Conservation (phyloP, 2,797 vertebrate genomes). For the Furcifer pardalis region DNA sequence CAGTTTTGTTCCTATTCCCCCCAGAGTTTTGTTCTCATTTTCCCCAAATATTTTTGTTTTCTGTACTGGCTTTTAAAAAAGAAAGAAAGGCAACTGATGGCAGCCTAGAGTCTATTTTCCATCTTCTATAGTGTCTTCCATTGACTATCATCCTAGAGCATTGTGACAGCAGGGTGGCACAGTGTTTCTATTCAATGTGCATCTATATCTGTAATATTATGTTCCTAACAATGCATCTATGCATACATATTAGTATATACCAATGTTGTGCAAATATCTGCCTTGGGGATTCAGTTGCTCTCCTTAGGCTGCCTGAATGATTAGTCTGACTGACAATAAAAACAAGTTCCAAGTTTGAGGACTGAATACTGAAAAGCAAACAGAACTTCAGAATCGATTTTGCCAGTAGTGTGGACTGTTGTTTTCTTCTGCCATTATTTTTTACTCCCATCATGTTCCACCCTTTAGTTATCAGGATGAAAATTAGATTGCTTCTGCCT, state of each 20-base stretch:
- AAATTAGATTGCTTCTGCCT: not conserved
- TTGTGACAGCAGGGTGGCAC: not conserved
- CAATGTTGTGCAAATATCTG: not conserved
- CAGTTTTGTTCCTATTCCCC: too few species aligned
- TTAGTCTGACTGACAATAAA: not conserved
- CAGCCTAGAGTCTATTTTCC: too few species aligned
- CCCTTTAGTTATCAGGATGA: not conserved
- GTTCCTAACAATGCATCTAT: not conserved
- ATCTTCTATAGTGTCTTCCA: too few species aligned
- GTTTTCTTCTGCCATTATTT: not conserved
- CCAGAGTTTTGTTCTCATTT: too few species aligned
- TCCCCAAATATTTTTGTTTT: too few species aligned
- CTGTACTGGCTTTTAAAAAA: too few species aligned
- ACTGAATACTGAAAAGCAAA: not conserved
- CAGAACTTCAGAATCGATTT: not conserved
- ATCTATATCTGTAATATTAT: too few species aligned
- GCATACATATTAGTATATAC: not conserved
- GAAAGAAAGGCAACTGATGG: too few species aligned
- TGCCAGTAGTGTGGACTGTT: not conserved
- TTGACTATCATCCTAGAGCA: too few species aligned
- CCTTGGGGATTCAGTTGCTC: not conserved
- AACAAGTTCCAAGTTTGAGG: not conserved
- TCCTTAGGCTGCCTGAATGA: not conserved
- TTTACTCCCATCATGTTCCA: not conserved
- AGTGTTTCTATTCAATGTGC: not conserved